Evolutionary conservation across 2,888 invertebrate species (phyloP).

Genomic region (Lasioglossum morio): DNA sequence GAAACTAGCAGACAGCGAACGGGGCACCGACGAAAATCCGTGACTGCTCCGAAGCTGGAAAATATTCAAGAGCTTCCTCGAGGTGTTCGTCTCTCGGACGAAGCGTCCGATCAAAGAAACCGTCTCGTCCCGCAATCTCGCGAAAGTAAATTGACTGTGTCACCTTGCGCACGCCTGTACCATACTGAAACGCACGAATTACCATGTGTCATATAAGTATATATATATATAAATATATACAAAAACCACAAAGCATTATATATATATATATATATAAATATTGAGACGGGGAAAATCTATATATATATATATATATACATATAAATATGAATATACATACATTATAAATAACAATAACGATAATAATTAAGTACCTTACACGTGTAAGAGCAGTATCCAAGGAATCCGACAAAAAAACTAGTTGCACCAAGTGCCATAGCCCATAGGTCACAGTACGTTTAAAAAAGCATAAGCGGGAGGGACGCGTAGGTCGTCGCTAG

Average conservation of each 20-base stretch:
- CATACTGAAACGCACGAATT: constrained; percentile 74
- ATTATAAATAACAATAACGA: constrained; percentile 66
- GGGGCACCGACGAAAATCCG: background rate
- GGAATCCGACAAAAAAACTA: constrained; percentile 66
- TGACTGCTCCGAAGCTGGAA: background rate
- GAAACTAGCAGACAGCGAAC: background rate
- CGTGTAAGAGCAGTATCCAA: constrained; percentile 67
- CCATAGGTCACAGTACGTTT: constrained; percentile 73
- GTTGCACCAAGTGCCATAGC: constrained; percentile 80
- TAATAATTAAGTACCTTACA: constrained; percentile 72
- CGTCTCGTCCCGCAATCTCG: background rate
- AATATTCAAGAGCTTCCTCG: constrained; percentile 2
- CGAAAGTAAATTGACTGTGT: constrained; percentile 69
- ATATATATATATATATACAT: constrained; percentile 26
- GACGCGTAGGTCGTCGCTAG: constrained; percentile 45
- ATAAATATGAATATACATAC: constrained; percentile 33
- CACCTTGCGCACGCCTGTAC: constrained; percentile 71
- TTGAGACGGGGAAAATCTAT: constrained; percentile 8
- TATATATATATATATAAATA: constrained; percentile 39
- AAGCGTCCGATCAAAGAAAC: constrained; percentile 6
- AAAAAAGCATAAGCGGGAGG: constrained; percentile 38
- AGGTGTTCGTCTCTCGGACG: background rate
- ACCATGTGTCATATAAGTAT: constrained; percentile 69
- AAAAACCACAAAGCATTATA: background rate
- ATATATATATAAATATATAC: constrained; percentile 48